Evolutionary conservation across 1,140 invertebrate genomes (phyloP).

Genomic region (Phymastichus coffea): DNA sequence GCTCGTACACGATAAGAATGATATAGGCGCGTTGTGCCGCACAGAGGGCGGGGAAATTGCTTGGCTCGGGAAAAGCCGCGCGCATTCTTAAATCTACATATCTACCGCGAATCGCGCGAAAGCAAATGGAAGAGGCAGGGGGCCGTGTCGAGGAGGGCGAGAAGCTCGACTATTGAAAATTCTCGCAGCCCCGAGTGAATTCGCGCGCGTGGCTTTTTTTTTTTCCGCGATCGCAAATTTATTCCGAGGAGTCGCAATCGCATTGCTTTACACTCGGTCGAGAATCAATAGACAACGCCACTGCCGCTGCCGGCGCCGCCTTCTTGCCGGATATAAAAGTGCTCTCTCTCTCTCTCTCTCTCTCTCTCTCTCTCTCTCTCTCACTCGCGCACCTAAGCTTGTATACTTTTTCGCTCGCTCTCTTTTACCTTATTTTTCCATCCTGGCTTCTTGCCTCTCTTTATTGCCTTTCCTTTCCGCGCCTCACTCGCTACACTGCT

Average conservation of each 20-base stretch:
- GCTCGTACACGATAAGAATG: conserved; percentile 18
- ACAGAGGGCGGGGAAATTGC: conserved; percentile 3
- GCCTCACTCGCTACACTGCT: too few species aligned
- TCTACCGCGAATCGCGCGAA: conserved; percentile 14
- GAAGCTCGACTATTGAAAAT: conserved; percentile 36
- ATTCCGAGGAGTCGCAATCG: conserved; percentile 49
- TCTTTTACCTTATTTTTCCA: conserved; percentile 13
- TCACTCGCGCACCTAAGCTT: too few species aligned
- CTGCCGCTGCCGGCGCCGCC: conserved; percentile 35
- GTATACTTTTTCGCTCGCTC: background rate
- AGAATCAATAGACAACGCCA: conserved; percentile 50
- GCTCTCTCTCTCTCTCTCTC: conserved; percentile 27
- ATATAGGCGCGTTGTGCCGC: conserved; percentile 7
- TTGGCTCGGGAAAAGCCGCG: conserved; percentile 1
- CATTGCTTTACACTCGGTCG: conserved; percentile 51
- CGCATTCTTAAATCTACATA: conserved; percentile 22
- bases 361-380: background rate
- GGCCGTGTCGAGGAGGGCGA: background rate
- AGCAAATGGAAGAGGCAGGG: conserved; percentile 1
- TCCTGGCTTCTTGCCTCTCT: conserved; percentile 32
- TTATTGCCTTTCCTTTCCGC: conserved; percentile 27
- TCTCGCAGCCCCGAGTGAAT: conserved; percentile 33
- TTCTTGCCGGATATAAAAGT: too few species aligned
- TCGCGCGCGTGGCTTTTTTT: conserved; percentile 22
- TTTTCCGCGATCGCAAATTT: conserved; percentile 48